Base-by-base conservation (phyloP, 2,888 invertebrate species). In the Caprella mutica region DNA sequence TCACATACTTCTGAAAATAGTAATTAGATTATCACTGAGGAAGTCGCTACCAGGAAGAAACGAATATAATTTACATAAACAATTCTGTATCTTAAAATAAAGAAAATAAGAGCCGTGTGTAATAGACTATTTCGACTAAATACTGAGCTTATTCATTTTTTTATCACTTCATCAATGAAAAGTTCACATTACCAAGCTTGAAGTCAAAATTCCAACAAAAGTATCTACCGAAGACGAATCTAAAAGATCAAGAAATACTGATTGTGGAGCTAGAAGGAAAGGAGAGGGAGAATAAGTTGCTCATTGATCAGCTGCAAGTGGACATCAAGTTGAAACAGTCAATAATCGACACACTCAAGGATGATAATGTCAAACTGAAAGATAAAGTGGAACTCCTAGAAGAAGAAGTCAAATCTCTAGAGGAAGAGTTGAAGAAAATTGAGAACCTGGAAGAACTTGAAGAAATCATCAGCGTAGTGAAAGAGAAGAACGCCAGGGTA, bases 401-500 rank as follows among this genome's bases (percentile, higher is more conserved):
- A 65, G 77, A 77, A 24, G 78, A 78, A 65, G 75, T 81, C 55
- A 77, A 80, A 67, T 79, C 80, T 67, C 70, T 82, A 40, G 70
- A 80, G 60, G 75, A 77, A 5, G 76, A 78, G 5, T 74, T 80
- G 71, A 54, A 55, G 46, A 58, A 60, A 52, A 53, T 48, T 21
- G 58, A 65, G 43, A 58, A 58, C 17, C 56, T 66, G 19, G 65
- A 65, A 26, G 66, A 66, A 46, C 51, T 66, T 35, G 65, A 62
- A 38, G 52, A 65, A 44, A 51, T 66, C 33, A 56, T 61, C 38
- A 52, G 57, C 23, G 61, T 64, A 39, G 62, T 68, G 61, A 66
- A 77, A 64, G 66, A 73, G 59, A 83, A 82, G 72, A 78, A 81
- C 56, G 79, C 78, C 61, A 77, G 83, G 65, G 85, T 90, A 55